These are phyloP conservation scores for Spheniscus humboldti DNA, from an alignment of 2,797 vertebrate species.

Conservation along the genomic window DNA sequence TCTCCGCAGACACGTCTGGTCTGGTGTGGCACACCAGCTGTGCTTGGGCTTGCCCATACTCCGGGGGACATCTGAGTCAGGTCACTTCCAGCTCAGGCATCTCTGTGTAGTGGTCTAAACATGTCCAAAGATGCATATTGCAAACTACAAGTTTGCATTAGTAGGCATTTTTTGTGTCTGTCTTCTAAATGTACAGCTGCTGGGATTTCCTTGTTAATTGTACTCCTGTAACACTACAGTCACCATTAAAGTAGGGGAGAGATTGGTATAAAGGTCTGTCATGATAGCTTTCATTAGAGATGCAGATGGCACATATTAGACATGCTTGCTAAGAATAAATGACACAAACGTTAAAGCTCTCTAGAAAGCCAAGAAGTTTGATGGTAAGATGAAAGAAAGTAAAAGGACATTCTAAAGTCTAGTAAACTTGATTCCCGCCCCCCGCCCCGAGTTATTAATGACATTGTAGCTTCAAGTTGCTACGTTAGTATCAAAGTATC, in stretches of 20 bases:
- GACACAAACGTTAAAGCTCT: not conserved
- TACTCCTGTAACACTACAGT: not conserved
- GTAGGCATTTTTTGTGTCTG: not conserved
- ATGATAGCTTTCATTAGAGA: not conserved
- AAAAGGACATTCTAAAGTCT: not conserved
- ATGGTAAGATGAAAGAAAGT: not conserved
- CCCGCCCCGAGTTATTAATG: not conserved
- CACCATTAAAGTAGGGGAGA: not conserved
- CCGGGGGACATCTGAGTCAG: not conserved
- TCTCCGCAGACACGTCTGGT: rapidly evolving
- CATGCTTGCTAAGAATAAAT: not conserved
- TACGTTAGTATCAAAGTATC: not conserved
- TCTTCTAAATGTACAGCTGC: not conserved
- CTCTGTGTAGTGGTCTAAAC: not conserved
- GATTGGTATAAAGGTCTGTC: not conserved
- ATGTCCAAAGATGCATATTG: not conserved
- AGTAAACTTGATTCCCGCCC: not conserved
- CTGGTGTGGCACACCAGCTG: not conserved
- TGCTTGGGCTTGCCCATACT: not conserved
- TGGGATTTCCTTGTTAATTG: not conserved
- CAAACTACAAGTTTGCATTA: not conserved
- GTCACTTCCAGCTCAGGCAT: not conserved
- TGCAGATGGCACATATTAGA: not conserved
- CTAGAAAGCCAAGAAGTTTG: not conserved
- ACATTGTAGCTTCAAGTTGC: not conserved